Percentiles rank a stretch among this genome's conserved stretches.
Evolutionary conservation across 2,888 invertebrate species (phyloP).

Genomic region (Polydrusus cervinus): DNA sequence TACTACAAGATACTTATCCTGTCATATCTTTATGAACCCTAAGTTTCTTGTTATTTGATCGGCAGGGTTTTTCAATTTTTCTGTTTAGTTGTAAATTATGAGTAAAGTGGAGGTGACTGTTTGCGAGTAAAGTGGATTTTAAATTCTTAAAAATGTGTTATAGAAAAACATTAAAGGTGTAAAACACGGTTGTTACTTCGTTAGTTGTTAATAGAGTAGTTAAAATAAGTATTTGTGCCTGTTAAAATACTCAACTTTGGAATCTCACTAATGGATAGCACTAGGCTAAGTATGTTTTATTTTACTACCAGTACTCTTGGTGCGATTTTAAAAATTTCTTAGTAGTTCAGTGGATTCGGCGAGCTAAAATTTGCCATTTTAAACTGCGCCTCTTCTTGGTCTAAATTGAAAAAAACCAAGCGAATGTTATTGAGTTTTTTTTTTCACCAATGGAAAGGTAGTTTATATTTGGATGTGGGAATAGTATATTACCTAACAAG

Average conservation of each 20-base stretch:
- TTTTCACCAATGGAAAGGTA: no score
- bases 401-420: no score
- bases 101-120: neutral
- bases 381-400: no score
- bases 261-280: constrained; percentile 26
- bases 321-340: no score
- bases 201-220: neutral
- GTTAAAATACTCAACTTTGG: constrained; percentile 12
- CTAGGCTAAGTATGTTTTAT: constrained; percentile 9
- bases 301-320: no score
- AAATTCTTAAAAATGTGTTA: neutral
- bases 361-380: no score
- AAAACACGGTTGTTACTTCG: neutral
- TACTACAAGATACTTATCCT: constrained; percentile 8
- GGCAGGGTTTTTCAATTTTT: neutral
- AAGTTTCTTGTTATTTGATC: neutral
- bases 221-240: neutral
- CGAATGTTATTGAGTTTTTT: no score
- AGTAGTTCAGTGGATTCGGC: no score
- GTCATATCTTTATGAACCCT: constrained; percentile 3
- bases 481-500: no score
- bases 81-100: neutral
- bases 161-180: neutral
- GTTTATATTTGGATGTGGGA: no score
- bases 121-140: neutral